A percentile compares a stretch with the other conserved stretches of the same genome.
These are phyloP conservation scores for Epizoanthus fatuus DNA, from an alignment of 92 coral and sea anemone genomes.

Conservation along the genomic window DNA sequence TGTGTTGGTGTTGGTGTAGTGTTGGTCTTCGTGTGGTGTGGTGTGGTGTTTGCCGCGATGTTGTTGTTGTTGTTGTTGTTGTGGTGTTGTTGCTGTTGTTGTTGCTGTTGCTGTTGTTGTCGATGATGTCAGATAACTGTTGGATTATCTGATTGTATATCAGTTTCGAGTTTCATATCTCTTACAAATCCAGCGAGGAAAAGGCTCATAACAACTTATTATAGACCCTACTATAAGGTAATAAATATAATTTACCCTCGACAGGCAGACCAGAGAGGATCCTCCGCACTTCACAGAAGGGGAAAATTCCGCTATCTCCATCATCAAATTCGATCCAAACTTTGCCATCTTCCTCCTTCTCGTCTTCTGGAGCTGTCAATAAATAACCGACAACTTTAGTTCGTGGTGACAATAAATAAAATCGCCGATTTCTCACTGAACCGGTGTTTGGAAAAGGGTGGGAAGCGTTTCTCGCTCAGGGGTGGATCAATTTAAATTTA, in stretches of 20 bases:
- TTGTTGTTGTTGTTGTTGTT: too few relatives aligned
- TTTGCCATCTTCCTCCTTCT: constrained; percentile 84
- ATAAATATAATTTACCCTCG: constrained; percentile 57
- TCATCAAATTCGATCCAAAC: constrained; percentile 99
- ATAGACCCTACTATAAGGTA: background rate
- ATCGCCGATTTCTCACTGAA: background rate
- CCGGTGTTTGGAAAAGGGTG: too few relatives aligned
- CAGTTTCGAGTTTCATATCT: too few relatives aligned
- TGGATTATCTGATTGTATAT: too few relatives aligned
- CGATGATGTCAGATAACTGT: too few relatives aligned
- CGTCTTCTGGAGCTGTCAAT: constrained; percentile 93
- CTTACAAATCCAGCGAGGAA: background rate
- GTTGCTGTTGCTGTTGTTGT: too few relatives aligned
- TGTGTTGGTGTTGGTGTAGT: too few relatives aligned
- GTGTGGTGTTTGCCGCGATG: background rate
- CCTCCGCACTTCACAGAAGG: constrained; percentile 86
- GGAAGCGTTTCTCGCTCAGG: too few relatives aligned
- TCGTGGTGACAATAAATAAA: background rate
- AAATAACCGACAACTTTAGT: background rate
- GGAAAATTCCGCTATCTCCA: constrained; percentile 98
- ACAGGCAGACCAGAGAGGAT: constrained; percentile 89
- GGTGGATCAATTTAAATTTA: too few relatives aligned
- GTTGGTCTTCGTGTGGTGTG: too few relatives aligned
- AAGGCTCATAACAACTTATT: constrained; percentile 2
- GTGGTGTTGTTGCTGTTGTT: background rate